phyloP scores from a whole-genome alignment of 2,888 invertebrate genomes.

The Spialia ferax region DNA sequence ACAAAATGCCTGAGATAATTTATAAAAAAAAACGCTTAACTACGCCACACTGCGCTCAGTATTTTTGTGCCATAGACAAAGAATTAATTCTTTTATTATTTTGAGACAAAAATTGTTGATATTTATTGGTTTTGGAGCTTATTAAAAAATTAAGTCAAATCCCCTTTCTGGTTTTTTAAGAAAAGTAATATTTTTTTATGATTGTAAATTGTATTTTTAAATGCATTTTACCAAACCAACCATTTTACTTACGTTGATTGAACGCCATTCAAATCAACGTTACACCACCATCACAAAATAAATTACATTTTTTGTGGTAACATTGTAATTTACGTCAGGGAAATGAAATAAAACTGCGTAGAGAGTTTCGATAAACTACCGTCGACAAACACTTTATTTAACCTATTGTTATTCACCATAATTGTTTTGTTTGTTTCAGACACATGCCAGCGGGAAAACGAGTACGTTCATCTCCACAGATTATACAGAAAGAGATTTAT shows the following conservation, averaged over 20 bases:
- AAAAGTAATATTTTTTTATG: too few relatives aligned
- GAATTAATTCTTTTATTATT: too few relatives aligned
- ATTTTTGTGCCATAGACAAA: too few relatives aligned
- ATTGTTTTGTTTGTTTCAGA: conserved; percentile 35
- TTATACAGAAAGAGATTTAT: conserved; percentile 8
- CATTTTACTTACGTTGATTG: background rate
- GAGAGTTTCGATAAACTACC: background rate
- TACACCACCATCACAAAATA: background rate
- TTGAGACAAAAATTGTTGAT: too few relatives aligned
- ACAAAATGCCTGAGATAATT: too few relatives aligned
- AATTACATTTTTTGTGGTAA: background rate
- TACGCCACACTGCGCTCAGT: too few relatives aligned
- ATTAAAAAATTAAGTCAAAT: too few relatives aligned
- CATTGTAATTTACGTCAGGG: background rate
- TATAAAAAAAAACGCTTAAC: too few relatives aligned
- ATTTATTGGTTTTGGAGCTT: too few relatives aligned
- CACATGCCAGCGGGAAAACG: conserved; percentile 23
- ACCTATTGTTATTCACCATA: conserved; percentile 27
- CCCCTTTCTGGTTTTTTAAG: too few relatives aligned
- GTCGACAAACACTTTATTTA: conserved; percentile 8
- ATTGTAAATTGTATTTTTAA: too few relatives aligned
- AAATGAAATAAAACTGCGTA: background rate
- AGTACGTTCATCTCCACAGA: conserved; percentile 9
- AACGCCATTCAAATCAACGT: background rate
- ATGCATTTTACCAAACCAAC: too few relatives aligned